Evolutionary conservation across 2,888 invertebrate species (phyloP), one percentile per base, ranked within the genome.

Genomic region (Petrolisthes manimaculis): DNA sequence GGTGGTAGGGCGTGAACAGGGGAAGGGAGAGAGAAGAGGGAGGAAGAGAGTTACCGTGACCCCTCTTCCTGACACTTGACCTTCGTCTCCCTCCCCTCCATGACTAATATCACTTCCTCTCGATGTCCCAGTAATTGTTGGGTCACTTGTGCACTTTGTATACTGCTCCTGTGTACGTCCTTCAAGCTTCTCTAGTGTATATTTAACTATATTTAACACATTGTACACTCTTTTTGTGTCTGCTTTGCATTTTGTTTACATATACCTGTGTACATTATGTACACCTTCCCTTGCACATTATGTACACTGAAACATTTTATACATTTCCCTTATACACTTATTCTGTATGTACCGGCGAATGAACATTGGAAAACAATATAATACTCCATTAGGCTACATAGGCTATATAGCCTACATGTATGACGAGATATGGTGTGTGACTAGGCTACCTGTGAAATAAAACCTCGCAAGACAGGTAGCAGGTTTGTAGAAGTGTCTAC

Each of bases 91-190:
- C 71, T 21, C n/a, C 71, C 71, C 71, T 21, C 71, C 71, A 71
- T 71, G 71, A 71, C 71, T 71, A 71, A 71, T 71, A 21, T 71
- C 71, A 21, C 21, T 71, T 71, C 71, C 71, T 71, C 71, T 4
- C 71, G n/a, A 14, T 71, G 18, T 71, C 71, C 21, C 71, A 71
- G 71, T 71, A 71, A 71, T 71, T 71, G 71, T 71, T 71, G 61
- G 61, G 61, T 61, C 61, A 61, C 61, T 61, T 61, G 71, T 71
- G 14, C 71, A 71, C 71, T 21, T 6, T 71, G 71, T 18, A 71
- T n/a, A n/a, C 71, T 71, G 14, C 71, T n/a, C 18, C 14, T n/a
- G 12, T 71, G 71, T 71, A 71, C n/a, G 4, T 21, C 21, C 6
- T 71, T 14, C 21, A 71, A 14, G 21, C 71, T 71, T 21, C 9